Percentiles rank a stretch among this genome's conserved stretches.
Evolutionary conservation across 2,797 vertebrate genomes (phyloP).

Genomic region (Brotula barbata): DNA sequence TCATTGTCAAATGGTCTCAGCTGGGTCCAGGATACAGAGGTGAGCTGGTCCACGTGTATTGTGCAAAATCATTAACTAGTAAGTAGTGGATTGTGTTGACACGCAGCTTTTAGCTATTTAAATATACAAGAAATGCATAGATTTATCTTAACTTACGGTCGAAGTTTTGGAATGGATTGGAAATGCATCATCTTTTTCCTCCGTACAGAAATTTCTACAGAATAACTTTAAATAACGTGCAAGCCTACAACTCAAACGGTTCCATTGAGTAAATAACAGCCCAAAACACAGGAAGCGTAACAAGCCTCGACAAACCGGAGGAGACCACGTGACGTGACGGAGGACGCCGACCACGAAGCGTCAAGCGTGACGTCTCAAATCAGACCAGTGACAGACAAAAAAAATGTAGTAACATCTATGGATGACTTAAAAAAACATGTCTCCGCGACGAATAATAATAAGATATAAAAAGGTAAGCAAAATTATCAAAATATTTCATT

Average conservation of each 20-base stretch:
- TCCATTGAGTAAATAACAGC: conserved; percentile 8
- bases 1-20: neutral
- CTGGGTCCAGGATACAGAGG: conserved; percentile 4
- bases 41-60: conserved; percentile 18
- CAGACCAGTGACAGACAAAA: too few species aligned
- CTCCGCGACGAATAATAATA: too few species aligned
- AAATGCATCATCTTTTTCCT: neutral
- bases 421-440: too few species aligned
- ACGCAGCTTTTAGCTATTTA: too few species aligned
- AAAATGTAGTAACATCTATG: too few species aligned
- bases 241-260: neutral
- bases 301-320: too few species aligned
- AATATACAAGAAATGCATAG: neutral
- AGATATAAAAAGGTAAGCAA: too few species aligned
- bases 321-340: conserved; percentile 48
- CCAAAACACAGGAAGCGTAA: conserved; percentile 18
- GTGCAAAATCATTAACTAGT: too few species aligned
- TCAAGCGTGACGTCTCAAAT: too few species aligned
- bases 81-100: too few species aligned
- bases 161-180: neutral
- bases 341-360: too few species aligned
- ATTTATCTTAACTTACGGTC: neutral
- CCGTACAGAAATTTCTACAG: neutral
- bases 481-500: too few species aligned
- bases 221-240: neutral